Conservation (phyloP, 2,797 vertebrate species). For the Valencia hispanica region DNA sequence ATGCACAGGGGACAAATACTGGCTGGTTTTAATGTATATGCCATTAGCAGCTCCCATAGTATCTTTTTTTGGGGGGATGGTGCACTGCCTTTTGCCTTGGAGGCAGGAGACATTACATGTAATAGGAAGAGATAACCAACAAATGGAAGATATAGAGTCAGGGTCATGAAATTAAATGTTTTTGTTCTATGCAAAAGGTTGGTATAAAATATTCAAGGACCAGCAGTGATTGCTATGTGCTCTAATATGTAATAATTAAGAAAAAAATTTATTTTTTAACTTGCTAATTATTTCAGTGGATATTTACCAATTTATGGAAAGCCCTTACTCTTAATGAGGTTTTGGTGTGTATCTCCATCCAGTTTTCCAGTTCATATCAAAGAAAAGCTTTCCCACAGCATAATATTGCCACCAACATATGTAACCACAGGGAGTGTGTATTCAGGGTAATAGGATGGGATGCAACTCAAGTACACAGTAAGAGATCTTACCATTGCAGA, state of each 20-base stretch:
- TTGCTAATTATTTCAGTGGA: not conserved
- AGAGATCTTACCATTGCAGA: slow-evolving; percentile 3
- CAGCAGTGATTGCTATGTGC: not conserved
- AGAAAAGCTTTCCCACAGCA: no score
- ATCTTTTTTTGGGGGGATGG: slow-evolving; percentile 63
- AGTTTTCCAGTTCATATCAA: no score
- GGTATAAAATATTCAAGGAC: slow-evolving; percentile 16
- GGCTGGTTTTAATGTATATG: slow-evolving; percentile 69
- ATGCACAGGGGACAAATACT: slow-evolving; percentile 70
- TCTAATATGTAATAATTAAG: not conserved
- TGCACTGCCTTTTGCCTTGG: slow-evolving; percentile 57
- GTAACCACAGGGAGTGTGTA: no score
- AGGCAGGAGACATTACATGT: slow-evolving; percentile 70
- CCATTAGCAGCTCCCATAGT: slow-evolving; percentile 72
- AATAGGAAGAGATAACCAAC: slow-evolving; percentile 53
- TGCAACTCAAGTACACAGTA: not conserved
- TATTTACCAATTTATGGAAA: no score
- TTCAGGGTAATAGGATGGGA: no score
- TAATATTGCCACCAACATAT: no score
- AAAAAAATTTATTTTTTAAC: not conserved
- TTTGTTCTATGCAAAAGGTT: slow-evolving; percentile 48
- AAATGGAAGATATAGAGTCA: slow-evolving; percentile 36
- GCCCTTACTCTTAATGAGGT: not conserved
- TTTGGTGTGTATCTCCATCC: not conserved
- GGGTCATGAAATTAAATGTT: slow-evolving; percentile 29